Base-by-base conservation (phyloP, 2,797 vertebrate species). In the Carduelis carduelis region DNA sequence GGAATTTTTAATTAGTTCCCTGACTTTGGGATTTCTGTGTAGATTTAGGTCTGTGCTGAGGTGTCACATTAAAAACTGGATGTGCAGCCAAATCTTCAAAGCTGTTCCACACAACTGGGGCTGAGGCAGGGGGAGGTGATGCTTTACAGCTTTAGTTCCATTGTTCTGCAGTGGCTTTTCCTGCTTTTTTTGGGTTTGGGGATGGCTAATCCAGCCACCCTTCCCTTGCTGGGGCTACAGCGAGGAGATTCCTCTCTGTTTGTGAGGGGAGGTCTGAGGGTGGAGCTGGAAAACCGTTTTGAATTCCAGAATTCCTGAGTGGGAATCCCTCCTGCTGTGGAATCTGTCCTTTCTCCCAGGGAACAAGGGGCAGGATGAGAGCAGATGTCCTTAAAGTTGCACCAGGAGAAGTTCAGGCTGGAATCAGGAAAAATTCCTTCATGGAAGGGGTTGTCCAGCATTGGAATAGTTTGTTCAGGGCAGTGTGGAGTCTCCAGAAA, bases 1-100 rank as follows among this genome's bases (percentile, higher is more conserved):
- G 93, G 91, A 94, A 95, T 94, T 91, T 87, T 77, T 94, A 95
- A 96, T 96, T 70, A 91, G 50, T 72, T 82, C 52, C 60, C 83
- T 74, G 81, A 83, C 90, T 95, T 82, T 94, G 93, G 95, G 93
- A 91, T 95, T 96, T 93, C 11, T 84, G 11, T 46, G 60, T 37
- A 46, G 92, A 74, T 91, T 92, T 34, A 64, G 93, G 79, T 32
- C 35, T 64, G 1, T 81, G 83, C 90, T 18, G 84, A 79, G 83
- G 59, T 90, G 89, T 83, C 93, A 80, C 83, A 77, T 12, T 34
- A 2, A 20, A 49, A 90, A 89, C 50, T 17, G 64, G 77, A 43
- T 50, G 56, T 89, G 68, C 77, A 89, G 93, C 88, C 94, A 91
- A 78, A 89, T 89, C 91, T 69, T 91, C 85, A 59, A 72, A 83